A percentile compares a stretch with the other conserved stretches of the same genome.
Conservation (phyloP, 2,888 invertebrate genomes). For the Lutraria lutraria region DNA sequence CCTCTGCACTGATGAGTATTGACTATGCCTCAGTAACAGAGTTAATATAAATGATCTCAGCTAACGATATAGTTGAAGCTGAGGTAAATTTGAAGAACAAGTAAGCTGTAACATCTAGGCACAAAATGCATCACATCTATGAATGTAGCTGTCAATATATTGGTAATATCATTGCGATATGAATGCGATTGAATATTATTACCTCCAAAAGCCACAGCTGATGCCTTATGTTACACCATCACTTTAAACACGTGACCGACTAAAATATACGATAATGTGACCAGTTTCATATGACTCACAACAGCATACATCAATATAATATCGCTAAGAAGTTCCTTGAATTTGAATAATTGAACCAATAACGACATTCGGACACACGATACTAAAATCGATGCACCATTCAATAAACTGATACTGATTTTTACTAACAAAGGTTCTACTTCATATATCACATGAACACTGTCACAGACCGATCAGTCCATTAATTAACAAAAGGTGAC, state of each 20-base stretch:
- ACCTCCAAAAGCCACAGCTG: neutral
- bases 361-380: conserved; percentile 8
- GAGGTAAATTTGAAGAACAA: neutral
- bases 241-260: neutral
- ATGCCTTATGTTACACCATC: neutral
- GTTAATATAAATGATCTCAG: neutral
- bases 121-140: neutral
- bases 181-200: neutral
- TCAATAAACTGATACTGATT: neutral
- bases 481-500: neutral
- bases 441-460: neutral
- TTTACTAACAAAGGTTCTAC: neutral
- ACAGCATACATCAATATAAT: neutral
- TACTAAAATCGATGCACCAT: neutral
- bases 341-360: neutral
- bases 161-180: neutral
- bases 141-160: neutral
- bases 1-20: neutral
- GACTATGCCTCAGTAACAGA: neutral
- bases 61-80: neutral
- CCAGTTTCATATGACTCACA: neutral
- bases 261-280: neutral
- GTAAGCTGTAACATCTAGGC: neutral
- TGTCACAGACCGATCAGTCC: neutral
- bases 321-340: neutral